Evolutionary conservation across 2,797 vertebrate species (phyloP), one percentile per base, ranked within the genome.

Genomic region (Gorsachius magnificus): DNA sequence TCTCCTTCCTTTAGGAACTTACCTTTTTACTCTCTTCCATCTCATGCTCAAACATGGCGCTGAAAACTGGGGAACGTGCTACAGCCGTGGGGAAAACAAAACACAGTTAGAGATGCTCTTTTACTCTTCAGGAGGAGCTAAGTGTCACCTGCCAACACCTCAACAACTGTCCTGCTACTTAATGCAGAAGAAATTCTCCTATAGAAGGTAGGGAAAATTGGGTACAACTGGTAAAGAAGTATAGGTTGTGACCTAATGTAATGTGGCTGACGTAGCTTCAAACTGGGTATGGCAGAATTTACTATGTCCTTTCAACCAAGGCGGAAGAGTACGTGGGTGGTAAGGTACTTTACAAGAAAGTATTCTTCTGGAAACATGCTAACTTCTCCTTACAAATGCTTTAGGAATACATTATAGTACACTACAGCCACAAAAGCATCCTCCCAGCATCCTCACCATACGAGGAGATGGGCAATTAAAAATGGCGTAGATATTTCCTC

Each of bases 31-130:
- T 99, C 95, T 99, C 99, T 69, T 99, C 99, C 98, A 99, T 99
- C 97, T 99, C 98, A 26, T 99, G 99, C 97, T 99, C 99, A 97
- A 99, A 99, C 99, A 99, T 99, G 96, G 98, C 99, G n/a, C 98
- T 98, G 98, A 99, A 99, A 65, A 99, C 99, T 0, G 99, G 99
- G 31, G 99, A 99, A 14, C 99, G 99, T 3, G 99, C 99, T 99
- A 90, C 0, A 15, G n/a, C 56, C 25, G 60, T 3, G 29, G 95
- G 63, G 69, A 84, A 66, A 92, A 97, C 10, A 90, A 14, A 66
- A 61, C 43, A 78, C 0, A 56, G 65, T 77, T 58, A 91, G 88
- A 43, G 48, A 61, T 4, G 54, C 3, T 28, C 21, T 68, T 9
- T 28, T 8, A 18, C 22, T 4, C 41, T 18, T 35, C 68, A 78